Base-by-base conservation (phyloP, 2,797 vertebrate species). In the Poeciliopsis infans region DNA sequence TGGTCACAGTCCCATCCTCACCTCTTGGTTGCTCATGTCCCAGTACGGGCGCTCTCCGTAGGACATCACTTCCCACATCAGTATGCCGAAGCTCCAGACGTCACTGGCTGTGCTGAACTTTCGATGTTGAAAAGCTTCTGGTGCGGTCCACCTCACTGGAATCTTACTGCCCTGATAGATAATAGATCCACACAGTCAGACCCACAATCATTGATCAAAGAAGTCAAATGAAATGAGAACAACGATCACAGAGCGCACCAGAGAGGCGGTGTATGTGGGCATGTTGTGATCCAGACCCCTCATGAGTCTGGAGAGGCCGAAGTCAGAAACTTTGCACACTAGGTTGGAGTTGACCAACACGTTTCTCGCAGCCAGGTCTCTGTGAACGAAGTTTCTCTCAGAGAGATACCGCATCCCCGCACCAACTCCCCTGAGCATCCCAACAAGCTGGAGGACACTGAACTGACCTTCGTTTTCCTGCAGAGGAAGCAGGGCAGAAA, bases 401-500 rank as follows among this genome's bases (percentile, higher is more conserved):
- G 98, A 96, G 83, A 99, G 96, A 94, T 99, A 99, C 61, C 96
- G 97, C 98, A 99, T 99, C 45, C 98, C 98, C 0, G 98, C 97
- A 0, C 97, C 98, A 13, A 99, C 96, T 57, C 98, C 98, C 68
- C 97, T 95, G 59, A 99, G 93, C 98, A 99, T 99, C 68, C 96
- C 96, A 13, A 99, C 97, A 72, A 99, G 94, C 95, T 99, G 98
- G 72, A 97, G 92, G 76, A 96, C 81, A 46, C 96, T 96, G 87
- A 96, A 96, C 93, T 96, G 96, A n/a, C 95, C 95, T 84, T 96
- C 95, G 5, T 96, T 96, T 79, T 96, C 95, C 96, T 96, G 82
- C 5, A 43, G 46, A 71, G 39, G 15, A 12, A 74, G 28, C 7
- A 18, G 33, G 71, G 31, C 20, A 25, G 5, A 81, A 55, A 1